Base-by-base conservation (phyloP, 2,888 invertebrate genomes). In the Ommatoiulus sabulosus region DNA sequence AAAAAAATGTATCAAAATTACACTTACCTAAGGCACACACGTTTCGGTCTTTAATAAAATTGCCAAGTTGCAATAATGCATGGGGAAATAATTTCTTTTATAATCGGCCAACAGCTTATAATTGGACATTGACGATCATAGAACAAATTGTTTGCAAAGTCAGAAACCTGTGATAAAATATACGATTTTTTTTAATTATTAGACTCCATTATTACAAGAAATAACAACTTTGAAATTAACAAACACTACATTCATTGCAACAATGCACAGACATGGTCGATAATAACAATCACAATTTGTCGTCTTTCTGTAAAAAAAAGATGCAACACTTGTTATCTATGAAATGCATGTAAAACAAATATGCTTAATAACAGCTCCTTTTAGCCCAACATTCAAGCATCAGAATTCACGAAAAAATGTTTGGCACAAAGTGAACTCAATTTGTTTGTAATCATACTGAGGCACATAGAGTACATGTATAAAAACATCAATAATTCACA, bases 141-240 rank as follows among this genome's bases (percentile, higher is more conserved):
- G 12, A 48, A 0, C 48, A 48, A n/a, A n/a, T n/a, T n/a, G n/a
- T n/a, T n/a, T n/a, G n/a, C n/a, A n/a, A 7, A 72, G n/a, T 72
- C 20, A 72, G n/a, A 20, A 20, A 24, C 72, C 72, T 72, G 72
- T 72, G 72, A 72, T 72, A 72, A 72, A 72, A 72, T 72, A 72
- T 72, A 52, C 12, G 24, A 1, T 72, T 17, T 15, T 46, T 24
- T 72, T 72, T 72, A 72, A 72, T 72, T 24, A 72, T 72, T 72
- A 72, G 72, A 72, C 72, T 72, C 72, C 72, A 72, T 20, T 72
- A 72, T 72, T 72, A 72, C 72, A 72, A 72, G 72, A 72, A 72
- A 72, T 72, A 63, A 35, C 35, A 35, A 63, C 63, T 63, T 20
- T 20, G 63, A 20, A 63, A 63, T 63, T 72, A 72, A 72, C 72